Base-by-base conservation (phyloP, 2,888 invertebrate genomes). In the Eucriotettix oculatus region DNA sequence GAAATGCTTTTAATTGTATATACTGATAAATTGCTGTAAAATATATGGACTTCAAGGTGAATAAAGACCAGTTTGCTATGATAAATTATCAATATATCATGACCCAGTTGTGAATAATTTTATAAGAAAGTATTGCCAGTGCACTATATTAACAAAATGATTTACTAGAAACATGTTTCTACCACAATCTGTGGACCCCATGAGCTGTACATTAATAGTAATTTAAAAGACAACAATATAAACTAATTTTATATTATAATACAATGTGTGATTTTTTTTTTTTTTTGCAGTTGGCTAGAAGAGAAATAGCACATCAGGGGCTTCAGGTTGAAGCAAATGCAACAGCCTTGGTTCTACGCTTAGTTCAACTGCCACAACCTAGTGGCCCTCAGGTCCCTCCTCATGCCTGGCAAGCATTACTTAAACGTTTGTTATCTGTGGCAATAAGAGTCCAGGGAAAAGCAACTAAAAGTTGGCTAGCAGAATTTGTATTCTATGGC, bases 251-350 rank as follows among this genome's bases (percentile, higher is more conserved):
- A 3, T 48, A 14, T 48, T 48, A 48, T 14, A 44, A 14, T 44
- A 11, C 44, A 10, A 44, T 11, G 44, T 14, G 10, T 44, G 44
- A 44, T 44, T 44, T 14, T 44, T 12, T 48, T 48, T 5, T 48
- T 48, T n/a, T 48, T 48, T 7, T 48, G 1, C 48, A 87, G 86
- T 71, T 91, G 63, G 84, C 87, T 29, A 82, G 82, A 62, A 81
- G 87, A 64, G 89, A 87, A 64, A 90, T 96, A 65, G 85, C 89
- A 44, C 94, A 95, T 75, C 91, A 93, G 73, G 95, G 94, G 0
- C 79, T 95, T 58, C 91, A 92, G 72, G 88, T 94, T 0, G 96
- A 96, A 74, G 90, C 92, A 61, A 88, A 91, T 71, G 95, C 94
- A 0, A 87, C 90, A 0, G 90, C 90, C 40, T 76, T 92, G 61